Conservation (phyloP, 2,888 invertebrate species). For the Euphydryas editha region DNA sequence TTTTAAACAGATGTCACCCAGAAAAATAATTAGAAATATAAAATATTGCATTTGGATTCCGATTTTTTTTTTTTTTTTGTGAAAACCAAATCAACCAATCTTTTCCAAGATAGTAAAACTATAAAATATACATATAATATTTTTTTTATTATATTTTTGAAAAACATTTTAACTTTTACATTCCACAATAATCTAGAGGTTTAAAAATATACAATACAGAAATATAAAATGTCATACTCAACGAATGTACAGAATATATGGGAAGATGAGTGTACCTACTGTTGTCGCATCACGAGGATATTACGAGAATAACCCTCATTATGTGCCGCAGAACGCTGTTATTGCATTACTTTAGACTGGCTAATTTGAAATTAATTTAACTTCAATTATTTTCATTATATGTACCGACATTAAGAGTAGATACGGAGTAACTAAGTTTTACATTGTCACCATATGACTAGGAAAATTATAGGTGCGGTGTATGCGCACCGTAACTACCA, state of each 20-base stretch:
- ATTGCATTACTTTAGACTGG: slow-evolving; percentile 77
- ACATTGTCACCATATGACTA: slow-evolving; percentile 75
- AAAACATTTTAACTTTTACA: neutral
- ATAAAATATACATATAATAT: too few relatives aligned
- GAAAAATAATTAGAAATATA: too few relatives aligned
- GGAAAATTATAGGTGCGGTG: slow-evolving; percentile 75
- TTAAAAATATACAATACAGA: neutral
- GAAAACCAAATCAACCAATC: too few relatives aligned
- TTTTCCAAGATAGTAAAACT: too few relatives aligned
- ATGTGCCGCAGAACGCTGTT: slow-evolving; percentile 58
- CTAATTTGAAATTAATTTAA: slow-evolving; percentile 81
- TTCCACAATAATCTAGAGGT: neutral
- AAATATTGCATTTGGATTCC: too few relatives aligned
- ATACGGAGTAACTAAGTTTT: slow-evolving; percentile 70
- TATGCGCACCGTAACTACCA: slow-evolving; percentile 42
- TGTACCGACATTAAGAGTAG: slow-evolving; percentile 72
- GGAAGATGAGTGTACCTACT: slow-evolving; percentile 35
- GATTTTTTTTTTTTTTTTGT: too few relatives aligned
- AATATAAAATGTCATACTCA: neutral
- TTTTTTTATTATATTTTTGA: too few relatives aligned
- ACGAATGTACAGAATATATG: slow-evolving; percentile 26
- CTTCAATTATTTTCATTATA: slow-evolving; percentile 80
- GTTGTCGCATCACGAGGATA: slow-evolving; percentile 63
- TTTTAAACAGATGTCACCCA: too few relatives aligned
- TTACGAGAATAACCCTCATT: slow-evolving; percentile 67